Base-by-base conservation (phyloP, 1,140 invertebrate genomes). In the Cheumatopsyche charites region DNA sequence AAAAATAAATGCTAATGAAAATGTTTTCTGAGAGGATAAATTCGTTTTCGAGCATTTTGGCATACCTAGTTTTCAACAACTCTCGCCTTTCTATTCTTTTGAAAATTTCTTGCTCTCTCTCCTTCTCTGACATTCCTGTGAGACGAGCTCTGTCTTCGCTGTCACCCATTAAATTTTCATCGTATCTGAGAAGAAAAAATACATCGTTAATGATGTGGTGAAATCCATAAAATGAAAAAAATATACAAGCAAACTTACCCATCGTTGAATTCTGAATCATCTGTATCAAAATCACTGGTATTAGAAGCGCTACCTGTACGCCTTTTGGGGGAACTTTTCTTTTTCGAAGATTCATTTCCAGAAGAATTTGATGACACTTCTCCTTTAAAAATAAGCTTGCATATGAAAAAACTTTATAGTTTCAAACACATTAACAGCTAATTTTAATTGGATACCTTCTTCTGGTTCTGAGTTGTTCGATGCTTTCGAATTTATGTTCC, bases 141-240 rank as follows among this genome's bases (percentile, higher is more conserved):
- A 99, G 83, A 0, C 93, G 84, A 12, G 91, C 90, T 78, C 94
- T 90, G 86, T 99, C 97, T 77, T 96, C 96, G 68, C 94, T 96
- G 84, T 98, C 97, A 0, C 96, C 96, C 91, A 98, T 98, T 0
- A 98, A 85, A 79, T 98, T 95, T 75, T 98, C 96, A 83, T 98
- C 97, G 78, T 95, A 97, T 0, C 94, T 84, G 69, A n/a, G 77
- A 73, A 4, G 3, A 36, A 66, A 62, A 49, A 70, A 62, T 63
- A 58, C 62, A 63, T n/a, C 9, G n/a, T 62, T 62, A 45, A 3
- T n/a, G 11, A 11, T n/a, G n/a, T 41, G n/a, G 17, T 41, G n/a
- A 65, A 17, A 65, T 15, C 15, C 11, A 13, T 6, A 47, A 47
- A 47, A 47, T 47, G 13, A 47, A 47, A 47, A n/a, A n/a, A 47